These are phyloP conservation scores for Charadrius vociferus DNA, from an alignment of 2,113 vertebrate species.

Conservation along the genomic window DNA sequence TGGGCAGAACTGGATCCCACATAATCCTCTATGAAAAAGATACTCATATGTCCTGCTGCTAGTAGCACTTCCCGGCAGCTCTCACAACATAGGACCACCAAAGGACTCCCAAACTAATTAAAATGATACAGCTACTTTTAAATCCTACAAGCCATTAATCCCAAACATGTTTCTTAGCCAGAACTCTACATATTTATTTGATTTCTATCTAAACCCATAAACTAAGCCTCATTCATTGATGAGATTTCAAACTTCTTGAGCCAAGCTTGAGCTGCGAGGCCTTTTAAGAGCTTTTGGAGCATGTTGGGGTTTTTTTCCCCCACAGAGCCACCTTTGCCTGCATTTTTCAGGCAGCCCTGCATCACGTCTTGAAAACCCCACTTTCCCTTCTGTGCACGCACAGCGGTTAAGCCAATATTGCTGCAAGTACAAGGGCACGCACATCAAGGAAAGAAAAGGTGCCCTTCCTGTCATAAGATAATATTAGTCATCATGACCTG, in stretches of 20 bases:
- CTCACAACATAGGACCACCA: neutral
- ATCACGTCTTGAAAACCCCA: rapidly evolving
- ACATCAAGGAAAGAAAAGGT: neutral
- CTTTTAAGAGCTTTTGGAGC: neutral
- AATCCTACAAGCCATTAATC: neutral
- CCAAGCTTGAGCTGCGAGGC: neutral
- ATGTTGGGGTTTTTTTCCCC: neutral
- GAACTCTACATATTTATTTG: neutral
- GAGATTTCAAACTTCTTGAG: conserved; percentile 8
- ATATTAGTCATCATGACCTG: neutral
- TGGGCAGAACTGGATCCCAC: neutral
- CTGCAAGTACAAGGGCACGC: rapidly evolving
- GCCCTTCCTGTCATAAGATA: neutral
- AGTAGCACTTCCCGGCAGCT: neutral
- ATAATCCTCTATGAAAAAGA: neutral
- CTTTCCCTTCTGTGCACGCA: neutral
- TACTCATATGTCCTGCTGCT: neutral
- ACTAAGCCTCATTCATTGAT: neutral
- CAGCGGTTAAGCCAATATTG: neutral
- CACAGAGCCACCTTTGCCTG: neutral
- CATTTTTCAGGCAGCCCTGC: neutral
- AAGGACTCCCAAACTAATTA: conserved; percentile 5
- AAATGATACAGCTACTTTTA: conserved; percentile 1
- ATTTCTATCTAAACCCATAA: conserved; percentile 27
- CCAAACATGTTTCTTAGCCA: neutral